Conservation (phyloP, 2,113 vertebrate species). For the Daboia siamensis region DNA sequence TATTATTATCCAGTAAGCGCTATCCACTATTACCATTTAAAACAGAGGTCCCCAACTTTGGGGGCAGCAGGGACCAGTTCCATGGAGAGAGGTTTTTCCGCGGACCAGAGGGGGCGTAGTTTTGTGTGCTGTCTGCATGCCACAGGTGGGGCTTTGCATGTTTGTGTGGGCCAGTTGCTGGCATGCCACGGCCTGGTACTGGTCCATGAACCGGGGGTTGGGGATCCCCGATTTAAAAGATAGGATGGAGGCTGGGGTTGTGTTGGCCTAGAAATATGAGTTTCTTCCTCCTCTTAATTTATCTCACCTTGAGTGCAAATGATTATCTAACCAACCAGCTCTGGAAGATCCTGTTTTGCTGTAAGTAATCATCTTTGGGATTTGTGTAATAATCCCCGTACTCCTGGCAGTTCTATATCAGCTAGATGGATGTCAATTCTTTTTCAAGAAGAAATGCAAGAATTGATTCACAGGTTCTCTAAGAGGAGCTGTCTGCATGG, state of each 20-base stretch:
- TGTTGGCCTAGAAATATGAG: background rate
- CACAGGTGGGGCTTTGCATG: too few relatives aligned
- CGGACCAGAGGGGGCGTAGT: too few relatives aligned
- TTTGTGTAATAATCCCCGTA: background rate
- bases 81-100: too few relatives aligned
- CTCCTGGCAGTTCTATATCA: background rate
- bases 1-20: background rate
- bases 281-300: slow-evolving; percentile 9
- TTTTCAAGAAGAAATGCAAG: background rate
- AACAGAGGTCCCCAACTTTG: too few relatives aligned
- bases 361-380: slow-evolving; percentile 5
- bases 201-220: too few relatives aligned
- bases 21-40: background rate
- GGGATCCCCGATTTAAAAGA: background rate
- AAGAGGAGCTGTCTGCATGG: background rate
- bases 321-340: background rate
- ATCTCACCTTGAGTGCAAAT: background rate
- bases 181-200: too few relatives aligned
- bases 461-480: background rate
- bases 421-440: background rate
- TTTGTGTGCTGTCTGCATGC: too few relatives aligned
- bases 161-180: too few relatives aligned
- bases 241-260: background rate
- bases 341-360: fast-evolving
- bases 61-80: too few relatives aligned